Percentiles rank a stretch among this genome's conserved stretches.
Conservation (phyloP, 2,888 invertebrate species). For the Seira sanloemensis region DNA sequence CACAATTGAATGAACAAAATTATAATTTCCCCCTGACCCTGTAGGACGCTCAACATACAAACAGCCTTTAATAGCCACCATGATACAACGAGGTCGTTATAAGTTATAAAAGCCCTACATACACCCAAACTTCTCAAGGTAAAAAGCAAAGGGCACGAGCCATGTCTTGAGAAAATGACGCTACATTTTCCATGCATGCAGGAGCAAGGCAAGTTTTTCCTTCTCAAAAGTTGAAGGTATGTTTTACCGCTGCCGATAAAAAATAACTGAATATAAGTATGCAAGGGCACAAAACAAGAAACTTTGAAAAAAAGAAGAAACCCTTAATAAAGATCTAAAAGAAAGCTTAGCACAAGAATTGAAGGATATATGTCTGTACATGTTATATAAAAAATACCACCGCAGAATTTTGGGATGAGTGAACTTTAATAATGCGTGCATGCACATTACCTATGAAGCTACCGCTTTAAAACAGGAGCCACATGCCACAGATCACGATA, state of each 20-base stretch:
- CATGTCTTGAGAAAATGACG: slow-evolving; percentile 32
- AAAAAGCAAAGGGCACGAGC: slow-evolving; percentile 60
- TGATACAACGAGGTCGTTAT: neutral
- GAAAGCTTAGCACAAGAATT: neutral
- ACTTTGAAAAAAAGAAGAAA: slow-evolving; percentile 18
- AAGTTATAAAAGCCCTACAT: neutral
- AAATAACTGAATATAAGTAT: slow-evolving; percentile 38
- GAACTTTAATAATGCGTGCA: slow-evolving; percentile 37
- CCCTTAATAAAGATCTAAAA: slow-evolving; percentile 27
- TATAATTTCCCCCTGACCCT: slow-evolving; percentile 1
- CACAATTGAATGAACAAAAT: slow-evolving; percentile 13
- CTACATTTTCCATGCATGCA: neutral
- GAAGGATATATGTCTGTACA: slow-evolving; percentile 5
- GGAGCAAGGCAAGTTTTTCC: neutral
- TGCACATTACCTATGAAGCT: neutral
- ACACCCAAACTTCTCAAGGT: neutral
- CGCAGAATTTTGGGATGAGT: slow-evolving; percentile 22
- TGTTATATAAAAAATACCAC: neutral
- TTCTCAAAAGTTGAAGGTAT: neutral
- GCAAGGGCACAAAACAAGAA: slow-evolving; percentile 31
- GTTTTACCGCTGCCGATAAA: neutral
- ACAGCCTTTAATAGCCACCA: neutral
- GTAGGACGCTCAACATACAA: neutral
- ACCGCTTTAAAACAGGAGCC: slow-evolving; percentile 23
- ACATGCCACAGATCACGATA: slow-evolving; percentile 55